phyloP scores from a whole-genome alignment of 2,888 invertebrate species.

The Ischnura elegans region DNA sequence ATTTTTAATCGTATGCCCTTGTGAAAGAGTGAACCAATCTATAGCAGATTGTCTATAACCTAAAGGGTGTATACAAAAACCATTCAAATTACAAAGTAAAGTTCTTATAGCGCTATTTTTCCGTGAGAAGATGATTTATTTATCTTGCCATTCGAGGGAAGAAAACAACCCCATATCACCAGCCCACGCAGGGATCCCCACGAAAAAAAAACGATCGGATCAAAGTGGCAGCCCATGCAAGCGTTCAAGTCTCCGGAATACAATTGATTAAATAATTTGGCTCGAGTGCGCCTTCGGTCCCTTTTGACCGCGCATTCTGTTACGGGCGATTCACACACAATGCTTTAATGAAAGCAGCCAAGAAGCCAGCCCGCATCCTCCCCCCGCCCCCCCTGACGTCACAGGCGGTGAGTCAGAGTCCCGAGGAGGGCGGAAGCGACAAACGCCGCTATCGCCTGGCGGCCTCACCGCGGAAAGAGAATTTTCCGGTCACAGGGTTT shows the following conservation, averaged over 20 bases:
- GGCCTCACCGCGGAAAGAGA: conserved; percentile 14
- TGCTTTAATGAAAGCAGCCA: neutral
- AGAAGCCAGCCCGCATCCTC: neutral
- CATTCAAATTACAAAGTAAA: no score
- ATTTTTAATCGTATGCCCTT: no score
- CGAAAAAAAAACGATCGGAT: no score
- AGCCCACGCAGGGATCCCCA: no score
- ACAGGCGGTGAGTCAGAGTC: conserved; percentile 19
- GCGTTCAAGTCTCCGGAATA: neutral
- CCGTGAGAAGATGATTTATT: no score
- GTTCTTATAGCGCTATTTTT: no score
- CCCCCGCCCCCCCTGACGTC: neutral
- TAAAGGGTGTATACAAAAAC: no score
- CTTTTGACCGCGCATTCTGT: neutral
- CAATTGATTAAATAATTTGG: neutral
- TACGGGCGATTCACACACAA: neutral
- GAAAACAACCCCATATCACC: no score
- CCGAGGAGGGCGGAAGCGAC: conserved; percentile 7
- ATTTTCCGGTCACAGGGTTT: conserved; percentile 9
- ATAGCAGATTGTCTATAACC: no score
- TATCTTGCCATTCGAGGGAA: no score
- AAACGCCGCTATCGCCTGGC: neutral
- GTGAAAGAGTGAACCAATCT: no score
- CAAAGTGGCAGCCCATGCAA: neutral
- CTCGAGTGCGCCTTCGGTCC: neutral